Evolutionary conservation across 2,113 vertebrate species (phyloP), one percentile per base, ranked within the genome.

Genomic region (Prunella himalayana): DNA sequence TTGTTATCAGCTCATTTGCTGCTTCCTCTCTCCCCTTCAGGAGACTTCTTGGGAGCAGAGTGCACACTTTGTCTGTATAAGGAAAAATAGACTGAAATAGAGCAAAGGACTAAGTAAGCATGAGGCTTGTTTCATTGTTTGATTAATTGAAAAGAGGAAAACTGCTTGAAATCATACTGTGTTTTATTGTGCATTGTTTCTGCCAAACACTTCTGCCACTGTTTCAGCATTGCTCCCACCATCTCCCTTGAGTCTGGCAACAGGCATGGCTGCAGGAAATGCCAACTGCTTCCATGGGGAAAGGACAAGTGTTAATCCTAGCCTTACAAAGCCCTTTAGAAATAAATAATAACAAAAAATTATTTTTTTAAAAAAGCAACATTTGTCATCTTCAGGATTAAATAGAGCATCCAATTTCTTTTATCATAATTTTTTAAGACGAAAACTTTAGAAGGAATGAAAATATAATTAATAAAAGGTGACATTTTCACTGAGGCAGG

Each of bases 21-120:
- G 47, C 51, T 97, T 88, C 87, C 82, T 92, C 73, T 69, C 28
- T 92, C 39, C 54, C 30, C 41, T 94, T 90, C 71, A 63, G 59
- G 51, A 94, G 60, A 59, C 23, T 91, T 79, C 54, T 65, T 65
- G 42, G 42, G 71, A 95, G 79, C 13, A 33, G 31, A 47, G 61
- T 24, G 17, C 15, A 6, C 30, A 14, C 20, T 87, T 65, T 20
- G 22, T 23, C 51, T 78, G 15, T 66, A 19, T 23, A n/a, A 66
- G 10, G 35, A 82, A 61, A n/a, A 87, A 27, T 7, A 60, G 31
- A 41, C 11, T 42, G 39, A 79, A 91, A 61, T 15, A 60, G 31
- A 90, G 54, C 4, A 79, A 84, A 95, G 69, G 10, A 16, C 27
- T 70, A n/a, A 37, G 12, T 33, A 65, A 65, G 12, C 23, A 53